Conservation (phyloP, 2,113 vertebrate species). For the Hepsetus odoe region DNA sequence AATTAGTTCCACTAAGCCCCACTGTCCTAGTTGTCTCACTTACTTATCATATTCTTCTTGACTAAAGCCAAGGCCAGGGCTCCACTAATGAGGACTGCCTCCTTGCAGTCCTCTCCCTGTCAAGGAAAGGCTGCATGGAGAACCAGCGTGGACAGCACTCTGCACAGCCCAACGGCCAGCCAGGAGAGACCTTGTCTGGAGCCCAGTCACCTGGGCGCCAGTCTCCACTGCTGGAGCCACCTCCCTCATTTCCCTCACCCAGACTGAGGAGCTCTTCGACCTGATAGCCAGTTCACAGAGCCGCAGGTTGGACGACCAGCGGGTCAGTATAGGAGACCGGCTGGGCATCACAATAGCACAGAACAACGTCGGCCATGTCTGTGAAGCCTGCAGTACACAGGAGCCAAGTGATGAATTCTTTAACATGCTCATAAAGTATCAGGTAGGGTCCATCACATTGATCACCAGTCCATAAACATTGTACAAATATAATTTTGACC, state of each 20-base stretch:
- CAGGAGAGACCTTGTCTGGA: slow-evolving; percentile 55
- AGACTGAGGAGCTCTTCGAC: slow-evolving; percentile 86
- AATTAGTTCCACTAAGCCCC: neutral
- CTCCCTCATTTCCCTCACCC: slow-evolving; percentile 76
- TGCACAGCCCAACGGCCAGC: slow-evolving; percentile 66
- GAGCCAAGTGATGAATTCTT: slow-evolving; percentile 87
- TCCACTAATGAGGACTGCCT: slow-evolving; percentile 82
- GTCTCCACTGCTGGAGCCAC: slow-evolving; percentile 50
- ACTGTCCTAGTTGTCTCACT: slow-evolving; percentile 20
- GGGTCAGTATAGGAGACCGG: slow-evolving; percentile 81
- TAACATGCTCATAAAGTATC: slow-evolving; percentile 89
- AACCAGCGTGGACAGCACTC: slow-evolving; percentile 82
- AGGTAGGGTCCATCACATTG: slow-evolving; percentile 70
- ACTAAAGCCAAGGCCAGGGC: slow-evolving; percentile 74
- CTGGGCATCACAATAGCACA: slow-evolving; percentile 81
- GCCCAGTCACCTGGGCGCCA: slow-evolving; percentile 21
- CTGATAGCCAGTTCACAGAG: slow-evolving; percentile 88
- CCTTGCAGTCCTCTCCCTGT: slow-evolving; percentile 81
- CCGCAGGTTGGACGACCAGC: slow-evolving; percentile 83
- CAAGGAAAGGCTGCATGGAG: slow-evolving; percentile 87
- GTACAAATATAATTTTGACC: neutral
- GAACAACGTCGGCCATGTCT: slow-evolving; percentile 81
- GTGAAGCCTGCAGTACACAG: slow-evolving; percentile 75
- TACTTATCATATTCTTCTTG: slow-evolving; percentile 10
- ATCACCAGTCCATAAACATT: neutral